phyloP scores from a whole-genome alignment of 2,888 invertebrate genomes.

The Leucania comma region DNA sequence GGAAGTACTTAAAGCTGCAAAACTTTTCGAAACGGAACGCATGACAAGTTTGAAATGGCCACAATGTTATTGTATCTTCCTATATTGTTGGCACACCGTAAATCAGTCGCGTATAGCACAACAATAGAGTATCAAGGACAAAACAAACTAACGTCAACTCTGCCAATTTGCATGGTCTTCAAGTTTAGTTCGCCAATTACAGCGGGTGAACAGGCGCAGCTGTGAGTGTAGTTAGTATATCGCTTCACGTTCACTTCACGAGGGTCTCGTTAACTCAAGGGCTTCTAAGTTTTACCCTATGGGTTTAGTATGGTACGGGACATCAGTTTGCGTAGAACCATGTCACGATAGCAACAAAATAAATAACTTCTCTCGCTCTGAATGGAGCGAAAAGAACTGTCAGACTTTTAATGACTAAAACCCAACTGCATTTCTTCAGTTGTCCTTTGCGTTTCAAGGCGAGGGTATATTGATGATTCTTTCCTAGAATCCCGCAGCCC shows the following conservation, averaged over 20 bases:
- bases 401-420: too few species aligned
- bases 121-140: slow-evolving; percentile 12
- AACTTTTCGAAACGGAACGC: background rate
- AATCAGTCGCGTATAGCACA: slow-evolving; percentile 18
- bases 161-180: slow-evolving; percentile 36
- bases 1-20: background rate
- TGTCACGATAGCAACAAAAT: too few species aligned
- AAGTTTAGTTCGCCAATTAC: slow-evolving; percentile 48
- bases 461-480: too few species aligned
- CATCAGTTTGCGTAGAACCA: background rate
- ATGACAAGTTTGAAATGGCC: background rate
- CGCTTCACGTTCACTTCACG: slow-evolving; percentile 52
- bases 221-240: slow-evolving; percentile 45
- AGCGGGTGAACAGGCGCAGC: slow-evolving; percentile 27
- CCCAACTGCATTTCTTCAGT: too few species aligned
- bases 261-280: slow-evolving; percentile 57
- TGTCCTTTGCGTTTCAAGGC: too few species aligned
- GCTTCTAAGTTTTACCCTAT: slow-evolving; percentile 57
- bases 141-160: slow-evolving; percentile 27
- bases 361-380: too few species aligned
- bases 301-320: slow-evolving; percentile 24
- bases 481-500: too few species aligned
- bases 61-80: slow-evolving; percentile 8
- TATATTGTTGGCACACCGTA: background rate
- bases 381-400: too few species aligned